Base-by-base conservation (phyloP, 2,797 vertebrate genomes). In the Sebastes iracundus region DNA sequence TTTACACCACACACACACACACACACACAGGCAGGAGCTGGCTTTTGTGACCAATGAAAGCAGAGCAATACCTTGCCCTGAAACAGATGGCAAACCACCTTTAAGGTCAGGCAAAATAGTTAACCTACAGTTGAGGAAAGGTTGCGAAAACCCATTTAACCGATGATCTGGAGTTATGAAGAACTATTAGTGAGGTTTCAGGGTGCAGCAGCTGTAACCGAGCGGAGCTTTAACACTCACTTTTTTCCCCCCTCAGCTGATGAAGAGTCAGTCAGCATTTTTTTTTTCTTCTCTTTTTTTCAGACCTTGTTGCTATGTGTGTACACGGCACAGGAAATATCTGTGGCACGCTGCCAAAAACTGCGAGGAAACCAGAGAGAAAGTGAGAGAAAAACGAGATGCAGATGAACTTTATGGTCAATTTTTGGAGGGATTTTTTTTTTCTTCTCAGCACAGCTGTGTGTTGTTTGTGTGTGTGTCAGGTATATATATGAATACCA, bases 281-380 rank as follows among this genome's bases (percentile, higher is more conserved):
- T 63, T 30, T 62, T 46, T 13, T 20, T 10, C 1, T 53, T 3
- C 12, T 10, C 59, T 11, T 13, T 46, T 25, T 42, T 20, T 14
- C 49, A 80, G 60, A 79, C 70, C 23, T 77, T 67, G 77, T 90
- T 89, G 62, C 83, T 77, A 69, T 85, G 85, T 90, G 83, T 89
- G 80, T 87, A 81, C 80, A 81, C 60, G 67, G 75, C 14, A 33
- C 75, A 89, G 87, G 85, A 92, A 91, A 91, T 91, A 85, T 90
- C 66, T 74, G 32, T 91, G 93, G 90, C 91, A 7, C 4, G 3
- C 84, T 84, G 90, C 92, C 94, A 92, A 79, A 25, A 61, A 67
- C 72, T 87, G 78, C 38, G 77, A 86, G 77, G 75, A 87, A 92
- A 88, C 53, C 70, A 80, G 69, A 75, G 81, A 77, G 74, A 87